Conservation (phyloP, 2,888 invertebrate species). For the Crossocerus cetratus region DNA sequence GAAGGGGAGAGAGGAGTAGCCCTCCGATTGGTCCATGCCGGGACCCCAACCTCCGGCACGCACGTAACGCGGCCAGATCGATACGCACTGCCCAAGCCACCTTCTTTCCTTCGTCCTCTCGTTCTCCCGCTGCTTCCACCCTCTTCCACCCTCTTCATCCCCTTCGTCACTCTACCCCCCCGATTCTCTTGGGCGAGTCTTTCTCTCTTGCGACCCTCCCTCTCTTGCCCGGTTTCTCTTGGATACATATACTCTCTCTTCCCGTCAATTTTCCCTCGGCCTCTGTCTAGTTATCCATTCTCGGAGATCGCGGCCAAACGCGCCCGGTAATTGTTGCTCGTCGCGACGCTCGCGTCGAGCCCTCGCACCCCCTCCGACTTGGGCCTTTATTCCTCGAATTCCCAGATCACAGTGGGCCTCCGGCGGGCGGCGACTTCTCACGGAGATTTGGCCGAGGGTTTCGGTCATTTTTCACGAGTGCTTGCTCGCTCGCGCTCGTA, state of each 20-base stretch:
- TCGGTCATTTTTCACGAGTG: conserved; percentile 55
- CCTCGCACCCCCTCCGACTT: background rate
- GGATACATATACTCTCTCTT: conserved; percentile 26
- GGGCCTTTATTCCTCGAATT: background rate
- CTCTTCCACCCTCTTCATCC: conserved; percentile 13
- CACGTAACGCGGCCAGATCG: conserved; percentile 76
- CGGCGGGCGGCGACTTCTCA: conserved; percentile 43
- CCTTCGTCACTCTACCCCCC: conserved; percentile 10
- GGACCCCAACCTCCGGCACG: conserved; percentile 74
- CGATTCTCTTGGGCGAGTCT: conserved; percentile 2
- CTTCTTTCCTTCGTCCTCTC: conserved; percentile 46
- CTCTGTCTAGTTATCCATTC: conserved; percentile 8
- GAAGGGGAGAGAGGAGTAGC: conserved; percentile 68
- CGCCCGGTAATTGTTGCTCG: background rate
- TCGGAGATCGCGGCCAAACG: background rate
- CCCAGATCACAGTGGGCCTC: background rate
- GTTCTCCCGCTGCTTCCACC: conserved; percentile 4
- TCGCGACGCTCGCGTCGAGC: background rate
- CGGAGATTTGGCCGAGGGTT: conserved; percentile 54
- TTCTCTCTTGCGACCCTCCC: conserved; percentile 15
- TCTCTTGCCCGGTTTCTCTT: conserved; percentile 16
- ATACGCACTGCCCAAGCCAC: conserved; percentile 76
- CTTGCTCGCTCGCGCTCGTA: conserved; percentile 44
- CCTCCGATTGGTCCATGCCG: conserved; percentile 75
- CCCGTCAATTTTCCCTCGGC: conserved; percentile 14